These are phyloP conservation scores for Melanargia galathea DNA, from an alignment of 2,888 invertebrate genomes.

Conservation along the genomic window DNA sequence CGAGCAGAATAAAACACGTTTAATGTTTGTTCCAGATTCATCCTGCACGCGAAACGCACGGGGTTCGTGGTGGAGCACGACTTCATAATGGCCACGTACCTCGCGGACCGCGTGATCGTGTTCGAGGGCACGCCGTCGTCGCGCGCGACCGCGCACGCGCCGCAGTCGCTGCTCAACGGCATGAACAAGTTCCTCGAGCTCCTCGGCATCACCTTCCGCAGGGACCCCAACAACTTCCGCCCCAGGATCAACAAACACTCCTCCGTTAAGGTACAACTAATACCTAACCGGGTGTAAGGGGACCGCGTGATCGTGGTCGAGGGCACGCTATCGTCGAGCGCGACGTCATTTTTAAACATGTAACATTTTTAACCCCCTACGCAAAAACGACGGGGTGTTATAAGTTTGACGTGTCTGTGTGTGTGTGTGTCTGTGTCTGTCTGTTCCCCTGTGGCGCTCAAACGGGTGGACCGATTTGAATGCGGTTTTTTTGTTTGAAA, in stretches of 20 bases:
- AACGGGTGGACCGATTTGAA: too few species aligned
- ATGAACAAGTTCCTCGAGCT: conserved; percentile 99
- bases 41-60: conserved; percentile 99
- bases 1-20: not conserved
- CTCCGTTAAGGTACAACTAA: conserved; percentile 95
- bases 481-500: too few species aligned
- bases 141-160: conserved; percentile 93
- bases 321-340: too few species aligned
- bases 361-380: too few species aligned
- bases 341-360: too few species aligned
- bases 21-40: conserved; percentile 84
- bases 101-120: conserved; percentile 98
- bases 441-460: too few species aligned
- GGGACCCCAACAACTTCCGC: conserved; percentile 99
- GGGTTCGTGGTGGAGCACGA: conserved; percentile 99
- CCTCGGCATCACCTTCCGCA: conserved; percentile 97
- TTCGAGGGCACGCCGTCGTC: conserved; percentile 98
- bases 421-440: too few species aligned
- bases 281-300: too few species aligned
- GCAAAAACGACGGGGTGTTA: too few species aligned
- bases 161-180: conserved; percentile 96
- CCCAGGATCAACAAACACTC: conserved; percentile 98
- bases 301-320: too few species aligned
- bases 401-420: too few species aligned
- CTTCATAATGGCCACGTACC: conserved; percentile 99